Percentiles rank a stretch among this genome's conserved stretches.
These are phyloP conservation scores for Ceratitis capitata DNA, from an alignment of 1,140 invertebrate genomes.

Conservation along the genomic window DNA sequence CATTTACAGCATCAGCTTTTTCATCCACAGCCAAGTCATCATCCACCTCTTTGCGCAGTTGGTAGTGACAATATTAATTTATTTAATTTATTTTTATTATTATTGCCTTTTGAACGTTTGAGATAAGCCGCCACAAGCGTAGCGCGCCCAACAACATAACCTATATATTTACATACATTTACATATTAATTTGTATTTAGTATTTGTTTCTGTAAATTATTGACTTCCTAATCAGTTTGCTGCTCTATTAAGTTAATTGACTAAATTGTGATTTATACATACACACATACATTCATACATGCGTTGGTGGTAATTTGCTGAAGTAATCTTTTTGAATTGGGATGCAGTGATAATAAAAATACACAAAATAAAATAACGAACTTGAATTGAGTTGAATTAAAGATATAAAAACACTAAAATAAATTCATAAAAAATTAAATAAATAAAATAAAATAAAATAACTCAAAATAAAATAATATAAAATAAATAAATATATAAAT, in stretches of 20 bases:
- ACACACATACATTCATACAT: neutral
- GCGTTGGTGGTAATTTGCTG: neutral
- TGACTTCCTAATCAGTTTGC: slow-evolving; percentile 5
- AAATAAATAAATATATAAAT: too few relatives aligned
- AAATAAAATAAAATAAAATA: too few relatives aligned
- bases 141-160: neutral
- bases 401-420: too few relatives aligned
- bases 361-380: too few relatives aligned
- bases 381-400: too few relatives aligned
- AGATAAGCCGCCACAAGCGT: slow-evolving; percentile 25
- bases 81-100: slow-evolving; percentile 34
- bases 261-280: neutral
- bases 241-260: slow-evolving; percentile 28
- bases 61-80: slow-evolving; percentile 37
- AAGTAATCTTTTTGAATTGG: neutral
- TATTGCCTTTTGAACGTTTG: slow-evolving; percentile 35
- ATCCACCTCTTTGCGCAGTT: neutral
- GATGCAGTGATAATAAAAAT: too few relatives aligned
- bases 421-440: too few relatives aligned
- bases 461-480: too few relatives aligned
- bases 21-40: neutral
- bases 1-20: neutral
- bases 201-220: neutral
- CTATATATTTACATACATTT: neutral
- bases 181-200: slow-evolving; percentile 1